Conservation (phyloP, 2,113 vertebrate genomes). For the Leptodactylus fuscus region DNA sequence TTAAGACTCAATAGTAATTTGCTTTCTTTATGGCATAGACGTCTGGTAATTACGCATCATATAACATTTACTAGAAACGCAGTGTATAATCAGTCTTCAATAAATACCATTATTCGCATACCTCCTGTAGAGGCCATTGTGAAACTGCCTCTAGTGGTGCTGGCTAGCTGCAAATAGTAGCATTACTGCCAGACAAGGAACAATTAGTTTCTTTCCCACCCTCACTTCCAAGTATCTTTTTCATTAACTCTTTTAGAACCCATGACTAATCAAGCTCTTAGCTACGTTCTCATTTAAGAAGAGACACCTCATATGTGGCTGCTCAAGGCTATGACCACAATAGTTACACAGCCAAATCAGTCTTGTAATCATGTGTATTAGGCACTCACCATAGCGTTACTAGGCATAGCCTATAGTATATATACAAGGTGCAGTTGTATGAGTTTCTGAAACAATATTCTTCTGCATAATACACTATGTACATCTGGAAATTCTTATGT, state of each 20-base stretch:
- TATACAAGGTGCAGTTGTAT: background rate
- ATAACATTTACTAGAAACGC: constrained; percentile 45
- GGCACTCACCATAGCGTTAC: background rate
- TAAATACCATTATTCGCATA: constrained; percentile 58
- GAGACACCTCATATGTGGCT: constrained; percentile 31
- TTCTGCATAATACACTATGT: background rate
- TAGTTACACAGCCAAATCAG: background rate
- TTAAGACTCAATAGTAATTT: constrained; percentile 36
- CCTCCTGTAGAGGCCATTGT: constrained; percentile 15
- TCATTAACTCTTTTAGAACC: constrained; percentile 49
- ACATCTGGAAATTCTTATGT: background rate
- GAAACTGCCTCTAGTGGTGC: constrained; percentile 1
- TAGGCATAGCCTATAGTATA: background rate
- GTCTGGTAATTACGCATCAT: constrained; percentile 43
- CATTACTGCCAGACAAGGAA: constrained; percentile 5
- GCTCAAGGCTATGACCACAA: constrained; percentile 36
- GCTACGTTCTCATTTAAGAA: constrained; percentile 8
- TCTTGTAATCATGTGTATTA: background rate
- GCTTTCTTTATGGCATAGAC: constrained; percentile 11
- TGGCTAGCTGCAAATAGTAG: background rate
- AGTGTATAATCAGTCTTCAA: constrained; percentile 54
- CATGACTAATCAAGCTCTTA: constrained; percentile 49
- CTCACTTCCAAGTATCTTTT: constrained; percentile 31
- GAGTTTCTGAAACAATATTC: background rate
- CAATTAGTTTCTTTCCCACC: constrained; percentile 45